Conservation (phyloP, 2,797 vertebrate genomes). For the Streptopelia turtur region DNA sequence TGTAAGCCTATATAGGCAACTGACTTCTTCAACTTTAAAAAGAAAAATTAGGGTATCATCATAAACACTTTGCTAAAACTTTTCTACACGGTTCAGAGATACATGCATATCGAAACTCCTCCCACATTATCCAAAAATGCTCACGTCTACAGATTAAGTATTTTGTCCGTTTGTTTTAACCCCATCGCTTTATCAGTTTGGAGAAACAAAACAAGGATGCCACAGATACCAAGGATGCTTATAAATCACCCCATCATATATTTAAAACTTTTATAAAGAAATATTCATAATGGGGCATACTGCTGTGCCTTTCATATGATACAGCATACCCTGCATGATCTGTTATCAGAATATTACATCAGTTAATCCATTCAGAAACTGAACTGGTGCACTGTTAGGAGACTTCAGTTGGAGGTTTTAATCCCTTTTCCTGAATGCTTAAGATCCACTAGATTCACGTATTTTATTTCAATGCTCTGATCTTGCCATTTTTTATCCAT, state of each 20-base stretch:
- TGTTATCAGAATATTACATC: neutral
- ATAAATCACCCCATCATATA: neutral
- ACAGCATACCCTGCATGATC: neutral
- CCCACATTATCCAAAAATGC: neutral
- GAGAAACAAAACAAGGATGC: neutral
- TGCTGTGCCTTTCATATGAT: neutral
- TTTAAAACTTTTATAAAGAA: neutral
- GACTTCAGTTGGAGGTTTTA: neutral
- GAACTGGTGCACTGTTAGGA: neutral
- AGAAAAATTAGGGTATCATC: neutral
- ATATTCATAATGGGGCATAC: neutral
- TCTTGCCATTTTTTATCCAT: neutral
- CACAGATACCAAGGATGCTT: neutral
- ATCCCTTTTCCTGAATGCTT: neutral
- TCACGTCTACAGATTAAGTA: neutral
- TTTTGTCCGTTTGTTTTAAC: neutral
- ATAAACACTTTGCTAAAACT: neutral
- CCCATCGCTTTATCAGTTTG: neutral
- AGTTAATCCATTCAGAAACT: neutral
- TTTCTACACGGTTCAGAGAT: neutral
- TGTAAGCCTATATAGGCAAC: neutral
- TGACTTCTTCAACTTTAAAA: neutral
- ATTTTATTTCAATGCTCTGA: neutral
- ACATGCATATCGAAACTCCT: neutral
- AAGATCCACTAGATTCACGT: neutral